These are phyloP conservation scores for Eristalis pertinax DNA, from an alignment of 2,888 invertebrate genomes.

Conservation along the genomic window DNA sequence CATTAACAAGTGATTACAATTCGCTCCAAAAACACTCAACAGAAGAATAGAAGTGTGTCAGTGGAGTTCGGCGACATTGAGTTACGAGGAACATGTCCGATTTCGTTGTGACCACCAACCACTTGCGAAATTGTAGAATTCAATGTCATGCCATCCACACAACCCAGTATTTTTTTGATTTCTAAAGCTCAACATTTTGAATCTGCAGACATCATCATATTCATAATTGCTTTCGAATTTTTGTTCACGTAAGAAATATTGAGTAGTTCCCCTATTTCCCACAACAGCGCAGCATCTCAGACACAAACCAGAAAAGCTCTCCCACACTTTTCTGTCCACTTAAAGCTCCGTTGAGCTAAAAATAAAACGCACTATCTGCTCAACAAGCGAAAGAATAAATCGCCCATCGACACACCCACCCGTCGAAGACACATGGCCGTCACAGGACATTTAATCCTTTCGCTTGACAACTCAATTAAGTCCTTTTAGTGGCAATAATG, in stretches of 20 bases:
- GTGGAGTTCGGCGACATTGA: no score
- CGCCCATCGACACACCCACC: neutral
- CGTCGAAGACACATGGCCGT: neutral
- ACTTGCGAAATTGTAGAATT: no score
- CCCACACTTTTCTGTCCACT: conserved; percentile 13
- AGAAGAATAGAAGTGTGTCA: no score
- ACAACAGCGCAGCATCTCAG: neutral
- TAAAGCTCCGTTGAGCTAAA: conserved; percentile 19
- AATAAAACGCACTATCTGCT: neutral
- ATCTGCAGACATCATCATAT: neutral
- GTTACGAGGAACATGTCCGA: no score
- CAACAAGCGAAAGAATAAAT: conserved; percentile 3
- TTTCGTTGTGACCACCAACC: no score
- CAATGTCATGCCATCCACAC: no score
- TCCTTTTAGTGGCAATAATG: conserved; percentile 36
- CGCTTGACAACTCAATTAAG: conserved; percentile 47
- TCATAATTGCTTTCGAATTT: neutral
- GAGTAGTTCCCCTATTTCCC: conserved; percentile 43
- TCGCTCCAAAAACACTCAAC: no score
- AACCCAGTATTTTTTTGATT: no score
- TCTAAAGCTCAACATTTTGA: neutral
- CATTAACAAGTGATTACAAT: no score
- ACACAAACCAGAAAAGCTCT: conserved; percentile 42
- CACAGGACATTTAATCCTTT: conserved; percentile 44
- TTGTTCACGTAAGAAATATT: neutral